phyloP scores from a whole-genome alignment of 1,140 invertebrate genomes.

The Drosophila teissieri region DNA sequence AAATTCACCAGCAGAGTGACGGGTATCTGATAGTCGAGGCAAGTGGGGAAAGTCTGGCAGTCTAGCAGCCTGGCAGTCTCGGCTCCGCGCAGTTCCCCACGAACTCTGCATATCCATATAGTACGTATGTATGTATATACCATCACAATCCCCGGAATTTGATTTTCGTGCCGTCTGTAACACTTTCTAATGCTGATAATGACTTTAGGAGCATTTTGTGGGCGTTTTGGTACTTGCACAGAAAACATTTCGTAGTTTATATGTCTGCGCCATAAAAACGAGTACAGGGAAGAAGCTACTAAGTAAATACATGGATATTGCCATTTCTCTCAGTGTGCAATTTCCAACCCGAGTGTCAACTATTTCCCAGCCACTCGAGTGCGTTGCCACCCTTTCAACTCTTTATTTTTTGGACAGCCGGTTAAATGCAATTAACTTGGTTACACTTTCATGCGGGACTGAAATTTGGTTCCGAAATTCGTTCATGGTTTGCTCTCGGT shows the following conservation, averaged over 20 bases:
- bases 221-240: slow-evolving; percentile 4
- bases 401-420: slow-evolving; percentile 13
- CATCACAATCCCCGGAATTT: slow-evolving; percentile 24
- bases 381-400: neutral
- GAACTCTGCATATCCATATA: slow-evolving; percentile 1
- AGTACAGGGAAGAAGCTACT: too few relatives aligned
- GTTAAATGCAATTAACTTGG: slow-evolving; percentile 50
- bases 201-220: slow-evolving; percentile 22
- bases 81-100: slow-evolving; percentile 3
- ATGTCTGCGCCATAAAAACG: too few relatives aligned
- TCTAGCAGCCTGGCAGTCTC: slow-evolving; percentile 1
- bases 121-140: slow-evolving; percentile 7
- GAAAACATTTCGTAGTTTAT: slow-evolving; percentile 1
- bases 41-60: slow-evolving; percentile 6
- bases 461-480: slow-evolving; percentile 3
- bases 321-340: slow-evolving; percentile 21
- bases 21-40: neutral
- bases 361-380: slow-evolving; percentile 16
- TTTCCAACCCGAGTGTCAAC: slow-evolving; percentile 41
- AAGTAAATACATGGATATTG: neutral
- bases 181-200: slow-evolving; percentile 70
- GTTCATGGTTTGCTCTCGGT: slow-evolving; percentile 13
- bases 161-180: slow-evolving; percentile 55
- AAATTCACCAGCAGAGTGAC: too few relatives aligned
- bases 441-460: slow-evolving; percentile 36